Conservation (phyloP, 2,113 vertebrate species). For the Pachyramphus minor region DNA sequence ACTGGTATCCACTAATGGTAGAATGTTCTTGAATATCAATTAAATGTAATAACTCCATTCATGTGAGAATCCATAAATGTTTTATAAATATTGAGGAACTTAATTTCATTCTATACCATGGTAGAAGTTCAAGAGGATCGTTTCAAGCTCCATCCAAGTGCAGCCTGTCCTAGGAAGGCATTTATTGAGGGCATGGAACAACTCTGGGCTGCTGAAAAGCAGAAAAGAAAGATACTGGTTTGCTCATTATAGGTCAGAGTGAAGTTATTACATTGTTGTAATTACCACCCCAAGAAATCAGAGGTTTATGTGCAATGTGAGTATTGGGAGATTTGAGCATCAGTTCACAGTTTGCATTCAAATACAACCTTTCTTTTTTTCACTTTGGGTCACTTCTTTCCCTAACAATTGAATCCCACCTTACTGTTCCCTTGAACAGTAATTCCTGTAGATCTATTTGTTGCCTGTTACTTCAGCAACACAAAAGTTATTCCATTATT, state of each 20-base stretch:
- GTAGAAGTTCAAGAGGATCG: not conserved
- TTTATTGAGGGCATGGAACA: not conserved
- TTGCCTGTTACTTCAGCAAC: not conserved
- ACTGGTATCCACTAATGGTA: not conserved
- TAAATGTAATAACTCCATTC: not conserved
- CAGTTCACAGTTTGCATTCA: not conserved
- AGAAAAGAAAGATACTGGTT: not conserved
- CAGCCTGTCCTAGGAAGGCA: not conserved
- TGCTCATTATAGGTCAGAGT: not conserved
- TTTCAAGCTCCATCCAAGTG: not conserved
- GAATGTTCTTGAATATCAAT: not conserved
- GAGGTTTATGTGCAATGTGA: not conserved
- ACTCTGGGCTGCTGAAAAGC: not conserved
- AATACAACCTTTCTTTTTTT: not conserved
- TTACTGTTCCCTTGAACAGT: not conserved
- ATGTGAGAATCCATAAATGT: not conserved
- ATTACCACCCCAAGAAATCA: not conserved
- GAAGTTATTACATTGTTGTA: not conserved
- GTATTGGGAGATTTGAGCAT: not conserved
- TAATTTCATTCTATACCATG: not conserved
- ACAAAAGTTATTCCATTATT: not conserved
- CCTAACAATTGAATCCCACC: fast-evolving
- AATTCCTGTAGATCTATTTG: not conserved
- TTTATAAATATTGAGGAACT: not conserved
- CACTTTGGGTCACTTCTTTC: not conserved